These are phyloP conservation scores for Rhynchopsitta pachyrhyncha DNA, from an alignment of 2,113 vertebrate genomes.

Conservation along the genomic window DNA sequence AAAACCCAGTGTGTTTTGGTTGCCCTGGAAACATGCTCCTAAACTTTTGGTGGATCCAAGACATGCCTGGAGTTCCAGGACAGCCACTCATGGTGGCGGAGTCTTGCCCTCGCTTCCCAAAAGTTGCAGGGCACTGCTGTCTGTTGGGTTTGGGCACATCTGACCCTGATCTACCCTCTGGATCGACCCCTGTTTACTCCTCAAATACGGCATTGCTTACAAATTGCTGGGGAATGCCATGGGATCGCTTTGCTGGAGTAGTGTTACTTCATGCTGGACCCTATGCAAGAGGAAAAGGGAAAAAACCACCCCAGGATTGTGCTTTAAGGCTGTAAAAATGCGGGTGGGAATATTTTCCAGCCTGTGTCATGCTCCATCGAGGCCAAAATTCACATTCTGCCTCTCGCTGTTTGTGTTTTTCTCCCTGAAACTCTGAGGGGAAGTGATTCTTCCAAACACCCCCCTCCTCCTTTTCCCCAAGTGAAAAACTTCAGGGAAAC, in stretches of 20 bases:
- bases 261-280: slow-evolving; percentile 36
- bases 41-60: not conserved
- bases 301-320: not conserved
- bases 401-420: slow-evolving; percentile 3
- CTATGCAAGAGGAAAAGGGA: not conserved
- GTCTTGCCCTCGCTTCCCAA: not conserved
- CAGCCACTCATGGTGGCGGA: not conserved
- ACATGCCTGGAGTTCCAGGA: slow-evolving; percentile 30
- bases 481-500: not conserved
- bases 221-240: not conserved
- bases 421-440: not conserved
- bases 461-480: not conserved
- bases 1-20: slow-evolving; percentile 49
- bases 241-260: not conserved
- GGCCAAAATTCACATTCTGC: slow-evolving; percentile 40
- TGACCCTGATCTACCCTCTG: not conserved
- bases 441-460: not conserved
- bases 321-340: slow-evolving; percentile 60
- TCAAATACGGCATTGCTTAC: not conserved
- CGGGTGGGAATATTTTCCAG: slow-evolving; percentile 63
- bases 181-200: not conserved
- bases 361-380: slow-evolving; percentile 6
- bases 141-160: not conserved
- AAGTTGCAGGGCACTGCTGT: not conserved
- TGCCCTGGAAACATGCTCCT: not conserved